Evolutionary conservation across 2,797 vertebrate species (phyloP), one percentile per base, ranked within the genome.

Genomic region (Clarias platycephalus): DNA sequence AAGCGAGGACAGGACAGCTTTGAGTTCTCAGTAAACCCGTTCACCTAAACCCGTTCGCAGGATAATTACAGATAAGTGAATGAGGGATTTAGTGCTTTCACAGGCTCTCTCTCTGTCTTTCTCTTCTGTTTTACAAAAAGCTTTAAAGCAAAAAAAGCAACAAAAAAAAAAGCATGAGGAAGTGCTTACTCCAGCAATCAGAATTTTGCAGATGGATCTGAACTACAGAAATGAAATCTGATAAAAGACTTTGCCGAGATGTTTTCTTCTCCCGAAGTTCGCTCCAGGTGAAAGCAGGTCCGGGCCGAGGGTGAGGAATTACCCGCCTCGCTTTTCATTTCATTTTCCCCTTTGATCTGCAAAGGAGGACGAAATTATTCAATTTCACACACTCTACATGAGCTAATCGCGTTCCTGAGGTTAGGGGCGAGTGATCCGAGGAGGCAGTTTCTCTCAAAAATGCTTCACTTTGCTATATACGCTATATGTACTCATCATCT

Each of bases 291-390:
- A 60, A 82, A 53, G 63, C 58, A 53, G 67, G 71, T 77, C 67
- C 34, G 12, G 64, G 80, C 31, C 9, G 66, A 82, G 74, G 76
- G 75, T 0, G 44, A 86, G 80, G 76, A 86, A 82, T 86, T 79
- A 86, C 85, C 81, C 72, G 74, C 49, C 74, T 79, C 67, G 12
- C 34, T 71, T 75, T 76, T 83, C 67, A 72, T 85, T 81, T 75
- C 44, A 90, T 90, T 88, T 89, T 87, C 72, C 84, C 89, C 91
- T 93, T 92, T 94, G 92, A 93, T 94, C 91, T 92, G 86, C 84
- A 88, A 90, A 93, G 84, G 90, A 84, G 92, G 66, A 94, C 91
- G 90, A 93, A 94, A 93, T 92, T 91, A 92, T 93, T 93, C 90
- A 91, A 94, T 94, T 93, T 94, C 92, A 93, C 92, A 93, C 91